Evolutionary conservation across 2,113 vertebrate species (phyloP).

Genomic region (Paracanthobrama guichenoti): DNA sequence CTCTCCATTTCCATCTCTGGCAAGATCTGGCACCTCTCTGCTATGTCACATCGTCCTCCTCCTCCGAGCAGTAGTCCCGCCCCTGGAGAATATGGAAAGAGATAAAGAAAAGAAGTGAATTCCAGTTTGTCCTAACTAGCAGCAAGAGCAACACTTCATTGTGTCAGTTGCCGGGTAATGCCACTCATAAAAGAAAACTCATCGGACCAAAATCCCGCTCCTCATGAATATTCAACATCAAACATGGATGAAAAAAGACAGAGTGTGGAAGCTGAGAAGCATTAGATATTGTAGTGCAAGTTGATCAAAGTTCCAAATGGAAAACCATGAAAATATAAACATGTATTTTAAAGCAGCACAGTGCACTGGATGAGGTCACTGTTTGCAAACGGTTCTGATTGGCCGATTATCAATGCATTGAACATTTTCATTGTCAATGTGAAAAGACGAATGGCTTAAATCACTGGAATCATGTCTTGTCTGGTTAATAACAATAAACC

Average conservation of each 20-base stretch:
- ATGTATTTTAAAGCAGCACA: background rate
- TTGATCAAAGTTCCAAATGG: too few species aligned
- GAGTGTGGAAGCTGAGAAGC: background rate
- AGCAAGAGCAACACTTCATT: background rate
- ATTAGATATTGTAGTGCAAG: too few species aligned
- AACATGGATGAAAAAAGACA: background rate
- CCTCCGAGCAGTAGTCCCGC: constrained; percentile 93
- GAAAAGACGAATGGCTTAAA: background rate
- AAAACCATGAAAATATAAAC: background rate
- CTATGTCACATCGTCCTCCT: constrained; percentile 87
- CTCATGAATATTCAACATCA: background rate
- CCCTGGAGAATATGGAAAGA: constrained; percentile 73
- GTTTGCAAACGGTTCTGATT: background rate
- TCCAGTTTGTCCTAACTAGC: background rate
- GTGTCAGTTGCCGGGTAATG: background rate
- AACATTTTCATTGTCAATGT: background rate
- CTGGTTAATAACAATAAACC: too few species aligned
- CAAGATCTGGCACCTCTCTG: constrained; percentile 64
- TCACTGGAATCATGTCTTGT: background rate
- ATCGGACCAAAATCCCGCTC: background rate
- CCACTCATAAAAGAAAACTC: background rate
- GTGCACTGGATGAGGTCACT: background rate
- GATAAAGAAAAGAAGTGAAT: background rate
- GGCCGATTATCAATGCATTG: background rate
- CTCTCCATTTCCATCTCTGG: constrained; percentile 55